A percentile compares a stretch with the other conserved stretches of the same genome.
Evolutionary conservation across 2,113 vertebrate species (phyloP).

Genomic region (Hemicordylus capensis): DNA sequence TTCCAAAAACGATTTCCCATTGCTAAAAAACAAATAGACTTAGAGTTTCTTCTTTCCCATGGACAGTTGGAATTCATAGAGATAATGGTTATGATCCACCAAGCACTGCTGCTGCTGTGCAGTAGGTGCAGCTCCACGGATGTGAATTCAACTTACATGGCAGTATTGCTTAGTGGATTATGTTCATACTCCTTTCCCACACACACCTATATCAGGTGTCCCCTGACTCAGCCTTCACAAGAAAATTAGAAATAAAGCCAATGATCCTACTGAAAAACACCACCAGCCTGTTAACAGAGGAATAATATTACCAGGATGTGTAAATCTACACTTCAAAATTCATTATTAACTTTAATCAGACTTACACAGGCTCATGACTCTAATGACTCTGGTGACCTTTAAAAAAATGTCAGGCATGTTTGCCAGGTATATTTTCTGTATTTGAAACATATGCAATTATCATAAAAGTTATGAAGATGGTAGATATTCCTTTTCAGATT

Average conservation of each 20-base stretch:
- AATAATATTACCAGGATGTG: slow-evolving; percentile 30
- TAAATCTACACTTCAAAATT: slow-evolving; percentile 39
- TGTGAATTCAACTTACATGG: too few relatives aligned
- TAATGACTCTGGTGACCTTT: slow-evolving; percentile 52
- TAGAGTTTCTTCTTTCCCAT: too few relatives aligned
- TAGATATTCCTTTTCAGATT: slow-evolving; percentile 31
- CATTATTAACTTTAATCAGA: slow-evolving; percentile 51
- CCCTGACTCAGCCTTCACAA: slow-evolving; percentile 31
- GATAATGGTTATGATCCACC: too few relatives aligned
- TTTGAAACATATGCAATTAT: slow-evolving; percentile 46
- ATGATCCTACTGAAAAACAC: neutral
- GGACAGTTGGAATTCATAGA: too few relatives aligned
- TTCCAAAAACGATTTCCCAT: too few relatives aligned
- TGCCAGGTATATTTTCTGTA: slow-evolving; percentile 41
- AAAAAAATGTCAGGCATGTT: slow-evolving; percentile 52
- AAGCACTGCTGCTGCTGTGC: too few relatives aligned
- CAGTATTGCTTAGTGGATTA: neutral
- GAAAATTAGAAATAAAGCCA: slow-evolving; percentile 16
- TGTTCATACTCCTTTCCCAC: neutral
- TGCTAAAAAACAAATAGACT: too few relatives aligned
- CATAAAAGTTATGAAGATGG: slow-evolving; percentile 37
- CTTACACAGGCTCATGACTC: slow-evolving; percentile 35
- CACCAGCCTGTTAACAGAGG: slow-evolving; percentile 13
- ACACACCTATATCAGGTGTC: neutral
- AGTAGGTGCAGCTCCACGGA: too few relatives aligned